These are phyloP conservation scores for Menura novaehollandiae DNA, from an alignment of 2,113 vertebrate genomes.

Conservation along the genomic window DNA sequence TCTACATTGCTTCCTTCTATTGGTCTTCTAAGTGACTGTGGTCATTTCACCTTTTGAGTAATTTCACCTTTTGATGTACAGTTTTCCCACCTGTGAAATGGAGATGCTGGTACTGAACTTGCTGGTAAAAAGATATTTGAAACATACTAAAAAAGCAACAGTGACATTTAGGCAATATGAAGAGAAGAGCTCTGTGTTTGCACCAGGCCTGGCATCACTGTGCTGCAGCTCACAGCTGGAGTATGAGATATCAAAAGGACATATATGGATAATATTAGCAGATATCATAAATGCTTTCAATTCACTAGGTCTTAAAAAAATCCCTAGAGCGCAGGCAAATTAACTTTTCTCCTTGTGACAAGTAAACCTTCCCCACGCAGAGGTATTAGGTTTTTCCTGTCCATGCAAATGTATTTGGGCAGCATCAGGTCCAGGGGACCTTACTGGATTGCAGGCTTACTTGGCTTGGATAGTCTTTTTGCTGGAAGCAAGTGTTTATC, in stretches of 20 bases:
- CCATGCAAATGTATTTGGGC: not conserved
- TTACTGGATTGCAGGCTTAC: not conserved
- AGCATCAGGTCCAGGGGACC: not conserved
- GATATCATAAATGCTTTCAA: not conserved
- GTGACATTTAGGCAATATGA: not conserved
- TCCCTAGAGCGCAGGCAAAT: not conserved
- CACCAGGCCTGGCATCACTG: not conserved
- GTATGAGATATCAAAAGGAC: not conserved
- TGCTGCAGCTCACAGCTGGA: not conserved
- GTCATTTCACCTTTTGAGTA: not conserved
- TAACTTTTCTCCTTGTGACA: not conserved
- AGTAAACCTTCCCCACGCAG: not conserved
- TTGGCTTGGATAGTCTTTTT: not conserved
- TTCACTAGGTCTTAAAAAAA: not conserved
- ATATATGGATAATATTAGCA: not conserved
- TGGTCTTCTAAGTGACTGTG: not conserved
- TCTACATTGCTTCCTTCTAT: not conserved
- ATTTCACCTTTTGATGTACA: not conserved
- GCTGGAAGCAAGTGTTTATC: conserved; percentile 1
- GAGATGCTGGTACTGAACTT: not conserved
- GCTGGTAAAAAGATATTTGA: not conserved
- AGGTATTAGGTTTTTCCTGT: not conserved
- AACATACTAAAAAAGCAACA: not conserved
- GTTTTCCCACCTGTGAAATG: not conserved
- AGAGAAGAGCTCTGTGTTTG: not conserved